These are phyloP conservation scores for Zaprionus ornatus DNA, from an alignment of 1,140 invertebrate genomes.

Conservation along the genomic window DNA sequence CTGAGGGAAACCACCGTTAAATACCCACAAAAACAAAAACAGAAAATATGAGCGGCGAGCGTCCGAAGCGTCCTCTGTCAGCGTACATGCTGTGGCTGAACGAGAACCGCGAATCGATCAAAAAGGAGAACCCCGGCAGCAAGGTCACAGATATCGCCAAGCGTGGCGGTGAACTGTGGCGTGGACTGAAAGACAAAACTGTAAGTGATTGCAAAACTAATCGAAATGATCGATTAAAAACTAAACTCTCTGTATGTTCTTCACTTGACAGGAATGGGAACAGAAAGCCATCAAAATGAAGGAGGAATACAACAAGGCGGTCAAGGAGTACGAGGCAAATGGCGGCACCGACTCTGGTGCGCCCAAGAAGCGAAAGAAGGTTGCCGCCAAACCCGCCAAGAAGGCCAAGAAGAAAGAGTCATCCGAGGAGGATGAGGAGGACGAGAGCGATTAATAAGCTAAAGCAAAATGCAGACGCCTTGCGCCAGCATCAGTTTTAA, in stretches of 20 bases:
- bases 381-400: conserved; percentile 83
- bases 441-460: conserved; percentile 76
- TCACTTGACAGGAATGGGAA: conserved; percentile 93
- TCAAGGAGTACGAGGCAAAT: conserved; percentile 94
- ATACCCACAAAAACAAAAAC: conserved; percentile 11
- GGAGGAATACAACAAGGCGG: conserved; percentile 92
- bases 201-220: conserved; percentile 46
- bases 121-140: conserved; percentile 91
- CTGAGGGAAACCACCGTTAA: conserved; percentile 5
- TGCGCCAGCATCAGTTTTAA: conserved; percentile 73
- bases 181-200: conserved; percentile 84
- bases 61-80: conserved; percentile 93
- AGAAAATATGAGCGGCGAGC: conserved; percentile 89
- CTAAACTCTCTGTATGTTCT: not conserved
- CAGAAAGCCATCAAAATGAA: conserved; percentile 92
- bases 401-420: conserved; percentile 85
- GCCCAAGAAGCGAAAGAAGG: conserved; percentile 84
- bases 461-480: conserved; percentile 24
- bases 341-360: conserved; percentile 86
- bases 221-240: not conserved
- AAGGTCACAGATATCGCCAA: conserved; percentile 93
- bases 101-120: conserved; percentile 91
- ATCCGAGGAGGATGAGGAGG: conserved; percentile 80
- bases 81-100: conserved; percentile 95
- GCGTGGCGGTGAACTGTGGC: conserved; percentile 94